A percentile compares a stretch with the other conserved stretches of the same genome.
These are phyloP conservation scores for Okamejei kenojei DNA, from an alignment of 2,797 vertebrate species.

Conservation along the genomic window DNA sequence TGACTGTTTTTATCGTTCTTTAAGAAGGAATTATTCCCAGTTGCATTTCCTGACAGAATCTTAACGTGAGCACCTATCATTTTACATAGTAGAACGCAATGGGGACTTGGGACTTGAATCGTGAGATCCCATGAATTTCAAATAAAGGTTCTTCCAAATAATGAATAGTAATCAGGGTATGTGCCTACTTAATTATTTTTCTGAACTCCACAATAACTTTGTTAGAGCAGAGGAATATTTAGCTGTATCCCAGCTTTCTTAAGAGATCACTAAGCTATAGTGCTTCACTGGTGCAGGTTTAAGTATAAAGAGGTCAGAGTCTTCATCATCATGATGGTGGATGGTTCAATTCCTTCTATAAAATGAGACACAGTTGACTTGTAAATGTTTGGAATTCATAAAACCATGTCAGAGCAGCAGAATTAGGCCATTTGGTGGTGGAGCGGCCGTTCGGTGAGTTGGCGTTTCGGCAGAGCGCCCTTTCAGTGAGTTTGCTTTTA, in stretches of 20 bases:
- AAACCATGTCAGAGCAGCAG: no score
- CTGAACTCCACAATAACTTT: background rate
- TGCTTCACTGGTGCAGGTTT: background rate
- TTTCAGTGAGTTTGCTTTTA: no score
- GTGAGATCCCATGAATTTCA: conserved; percentile 34
- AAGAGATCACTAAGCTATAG: background rate
- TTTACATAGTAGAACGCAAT: background rate
- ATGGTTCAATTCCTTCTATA: background rate
- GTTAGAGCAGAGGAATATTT: background rate
- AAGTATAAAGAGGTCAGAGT: background rate
- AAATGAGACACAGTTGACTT: no score
- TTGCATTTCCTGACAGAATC: background rate
- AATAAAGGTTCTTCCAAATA: conserved; percentile 27
- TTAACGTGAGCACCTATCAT: conserved; percentile 7
- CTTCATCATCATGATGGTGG: background rate
- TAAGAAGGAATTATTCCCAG: background rate
- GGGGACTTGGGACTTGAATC: conserved; percentile 9
- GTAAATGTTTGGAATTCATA: no score
- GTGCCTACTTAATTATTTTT: conserved; percentile 8
- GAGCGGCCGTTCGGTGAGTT: no score
- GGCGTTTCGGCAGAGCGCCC: no score
- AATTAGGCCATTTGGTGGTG: no score
- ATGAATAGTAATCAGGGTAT: conserved; percentile 2
- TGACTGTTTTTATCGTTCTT: background rate
- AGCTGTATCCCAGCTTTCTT: background rate